Evolutionary conservation across 2,797 vertebrate species (phyloP).

Genomic region (Gadopsis marmoratus): DNA sequence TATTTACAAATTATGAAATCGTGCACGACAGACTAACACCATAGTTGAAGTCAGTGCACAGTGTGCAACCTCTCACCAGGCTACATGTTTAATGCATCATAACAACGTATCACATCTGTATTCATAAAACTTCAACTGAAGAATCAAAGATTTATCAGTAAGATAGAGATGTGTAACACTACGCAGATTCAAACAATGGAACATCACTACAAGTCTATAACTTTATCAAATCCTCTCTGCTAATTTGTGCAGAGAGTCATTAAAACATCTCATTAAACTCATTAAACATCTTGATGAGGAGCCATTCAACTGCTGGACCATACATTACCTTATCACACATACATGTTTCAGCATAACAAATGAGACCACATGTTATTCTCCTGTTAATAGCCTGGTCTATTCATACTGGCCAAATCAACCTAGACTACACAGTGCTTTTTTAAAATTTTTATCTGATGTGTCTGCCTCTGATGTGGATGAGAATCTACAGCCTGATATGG

Average conservation of each 20-base stretch:
- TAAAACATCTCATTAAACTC: slow-evolving; percentile 67
- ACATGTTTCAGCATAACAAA: slow-evolving; percentile 29
- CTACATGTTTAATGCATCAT: not conserved
- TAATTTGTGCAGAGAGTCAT: slow-evolving; percentile 44
- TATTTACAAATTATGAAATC: slow-evolving; percentile 9
- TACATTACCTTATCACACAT: slow-evolving; percentile 28
- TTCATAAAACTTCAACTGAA: not conserved
- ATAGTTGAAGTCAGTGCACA: not conserved
- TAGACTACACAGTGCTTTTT: not conserved
- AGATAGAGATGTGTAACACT: not conserved
- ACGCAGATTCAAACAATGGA: slow-evolving; percentile 5
- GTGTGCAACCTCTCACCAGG: not conserved
- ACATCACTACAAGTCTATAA: slow-evolving; percentile 11
- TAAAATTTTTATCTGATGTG: not conserved
- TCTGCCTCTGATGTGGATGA: not conserved
- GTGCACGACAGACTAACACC: not conserved
- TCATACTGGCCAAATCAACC: slow-evolving; percentile 14
- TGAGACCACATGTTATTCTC: slow-evolving; percentile 20
- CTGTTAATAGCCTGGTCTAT: slow-evolving; percentile 7
- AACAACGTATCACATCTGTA: not conserved
- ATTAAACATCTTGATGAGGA: slow-evolving; percentile 62
- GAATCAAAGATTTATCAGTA: not conserved
- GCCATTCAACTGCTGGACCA: slow-evolving; percentile 35
- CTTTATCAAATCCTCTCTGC: slow-evolving; percentile 41
- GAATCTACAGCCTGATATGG: slow-evolving; percentile 5